A percentile compares a stretch with the other conserved stretches of the same genome.
These are phyloP conservation scores for Iguana delicatissima DNA, from an alignment of 2,797 vertebrate species.

Conservation along the genomic window DNA sequence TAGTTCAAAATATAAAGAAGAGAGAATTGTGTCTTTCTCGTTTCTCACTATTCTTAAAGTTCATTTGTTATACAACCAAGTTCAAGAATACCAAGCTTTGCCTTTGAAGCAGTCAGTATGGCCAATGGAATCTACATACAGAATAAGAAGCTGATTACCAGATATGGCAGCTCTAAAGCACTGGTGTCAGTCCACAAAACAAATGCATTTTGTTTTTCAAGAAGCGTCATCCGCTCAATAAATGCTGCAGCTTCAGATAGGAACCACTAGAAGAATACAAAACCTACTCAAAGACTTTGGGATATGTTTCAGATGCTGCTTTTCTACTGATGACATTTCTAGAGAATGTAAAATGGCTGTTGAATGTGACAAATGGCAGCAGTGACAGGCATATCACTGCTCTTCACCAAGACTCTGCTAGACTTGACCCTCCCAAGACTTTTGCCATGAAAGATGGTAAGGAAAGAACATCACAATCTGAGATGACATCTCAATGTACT, in stretches of 20 bases:
- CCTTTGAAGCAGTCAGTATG: not conserved
- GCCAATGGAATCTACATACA: not conserved
- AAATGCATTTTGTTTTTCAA: not conserved
- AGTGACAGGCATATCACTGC: too few relatives aligned
- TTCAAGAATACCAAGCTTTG: not conserved
- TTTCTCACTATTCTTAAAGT: too few relatives aligned
- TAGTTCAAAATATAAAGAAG: too few relatives aligned
- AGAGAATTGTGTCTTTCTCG: too few relatives aligned
- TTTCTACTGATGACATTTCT: not conserved
- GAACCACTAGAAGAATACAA: not conserved
- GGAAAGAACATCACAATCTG: not conserved
- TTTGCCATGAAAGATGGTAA: not conserved
- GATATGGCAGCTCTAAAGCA: not conserved
- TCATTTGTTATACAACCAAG: not conserved
- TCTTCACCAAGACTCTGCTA: too few relatives aligned
- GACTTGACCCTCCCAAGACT: not conserved
- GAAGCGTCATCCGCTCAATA: not conserved
- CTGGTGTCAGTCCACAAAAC: not conserved
- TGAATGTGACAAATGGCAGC: not conserved
- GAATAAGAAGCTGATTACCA: not conserved
- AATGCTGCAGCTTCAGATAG: not conserved
- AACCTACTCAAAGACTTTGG: not conserved
- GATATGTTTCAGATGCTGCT: not conserved
- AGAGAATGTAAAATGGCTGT: not conserved
- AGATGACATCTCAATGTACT: not conserved